These are phyloP conservation scores for Kryptolebias marmoratus DNA, from an alignment of 2,113 vertebrate species.

Conservation along the genomic window DNA sequence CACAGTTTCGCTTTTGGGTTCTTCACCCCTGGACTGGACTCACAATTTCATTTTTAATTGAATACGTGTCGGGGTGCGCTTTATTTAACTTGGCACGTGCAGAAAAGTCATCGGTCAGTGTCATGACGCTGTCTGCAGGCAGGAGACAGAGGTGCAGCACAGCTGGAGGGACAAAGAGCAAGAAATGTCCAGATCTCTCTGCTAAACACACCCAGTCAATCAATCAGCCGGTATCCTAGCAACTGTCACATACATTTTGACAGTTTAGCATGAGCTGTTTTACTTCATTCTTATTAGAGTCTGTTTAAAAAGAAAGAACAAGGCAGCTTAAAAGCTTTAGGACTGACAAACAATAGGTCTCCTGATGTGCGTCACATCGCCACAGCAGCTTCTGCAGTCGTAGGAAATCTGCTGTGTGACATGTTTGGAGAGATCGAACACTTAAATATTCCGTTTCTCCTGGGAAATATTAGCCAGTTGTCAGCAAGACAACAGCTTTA, in stretches of 20 bases:
- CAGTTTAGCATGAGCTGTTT: constrained; percentile 1
- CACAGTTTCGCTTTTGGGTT: constrained; percentile 28
- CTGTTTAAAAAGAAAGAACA: constrained; percentile 1
- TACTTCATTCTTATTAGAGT: not conserved
- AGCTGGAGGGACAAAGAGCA: not conserved
- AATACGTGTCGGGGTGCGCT: constrained; percentile 40
- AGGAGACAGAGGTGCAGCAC: constrained; percentile 19
- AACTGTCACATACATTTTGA: constrained; percentile 18
- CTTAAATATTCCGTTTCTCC: constrained; percentile 36
- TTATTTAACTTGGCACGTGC: constrained; percentile 41
- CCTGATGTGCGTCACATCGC: not conserved
- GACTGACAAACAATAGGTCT: not conserved
- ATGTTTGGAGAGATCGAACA: constrained; percentile 46
- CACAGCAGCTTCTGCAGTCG: constrained; percentile 41
- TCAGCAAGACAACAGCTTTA: constrained; percentile 49
- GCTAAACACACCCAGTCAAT: constrained; percentile 23
- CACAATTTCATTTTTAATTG: constrained; percentile 49
- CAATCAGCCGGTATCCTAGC: constrained; percentile 34
- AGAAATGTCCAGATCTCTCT: not conserved
- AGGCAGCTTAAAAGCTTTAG: constrained; percentile 31
- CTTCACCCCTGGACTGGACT: constrained; percentile 9
- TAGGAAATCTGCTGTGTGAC: constrained; percentile 30
- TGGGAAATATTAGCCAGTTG: constrained; percentile 39
- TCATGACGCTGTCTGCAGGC: constrained; percentile 42
- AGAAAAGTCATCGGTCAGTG: constrained; percentile 43